phyloP scores from a whole-genome alignment of 37 sponge, comb jelly and placozoan species.

The Bolinopsis microptera region DNA sequence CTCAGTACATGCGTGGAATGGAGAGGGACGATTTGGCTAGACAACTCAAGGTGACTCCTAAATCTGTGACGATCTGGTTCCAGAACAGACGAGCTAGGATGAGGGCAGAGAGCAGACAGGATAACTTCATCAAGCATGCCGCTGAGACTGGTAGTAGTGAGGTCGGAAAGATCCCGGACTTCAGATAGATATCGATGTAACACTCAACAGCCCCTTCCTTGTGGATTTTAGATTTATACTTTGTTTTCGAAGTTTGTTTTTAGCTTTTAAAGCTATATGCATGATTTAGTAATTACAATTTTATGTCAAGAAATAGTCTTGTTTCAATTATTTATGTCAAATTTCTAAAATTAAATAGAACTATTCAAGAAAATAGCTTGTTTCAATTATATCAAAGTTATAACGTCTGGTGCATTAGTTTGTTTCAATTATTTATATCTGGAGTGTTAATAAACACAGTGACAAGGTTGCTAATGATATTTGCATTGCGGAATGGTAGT shows the following conservation, averaged over 20 bases:
- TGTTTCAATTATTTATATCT: too few species aligned
- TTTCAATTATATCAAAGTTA: too few species aligned
- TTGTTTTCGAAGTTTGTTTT: slow-evolving; percentile 28
- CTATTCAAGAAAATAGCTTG: too few species aligned
- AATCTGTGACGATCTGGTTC: slow-evolving; percentile 56
- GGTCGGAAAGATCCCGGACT: not conserved
- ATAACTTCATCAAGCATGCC: not conserved
- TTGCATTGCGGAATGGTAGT: too few species aligned
- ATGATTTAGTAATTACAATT: too few species aligned
- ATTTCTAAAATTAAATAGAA: too few species aligned
- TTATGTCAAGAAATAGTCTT: too few species aligned
- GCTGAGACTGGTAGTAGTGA: slow-evolving; percentile 7
- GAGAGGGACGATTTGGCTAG: slow-evolving; percentile 52
- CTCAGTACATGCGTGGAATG: not conserved
- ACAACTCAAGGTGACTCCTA: slow-evolving; percentile 41
- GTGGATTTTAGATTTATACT: not conserved
- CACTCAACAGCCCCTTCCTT: too few species aligned
- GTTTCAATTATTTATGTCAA: too few species aligned
- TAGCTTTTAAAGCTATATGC: not conserved
- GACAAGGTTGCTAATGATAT: too few species aligned
- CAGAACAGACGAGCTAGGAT: slow-evolving; percentile 58
- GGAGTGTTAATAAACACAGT: too few species aligned
- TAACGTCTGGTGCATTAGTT: too few species aligned
- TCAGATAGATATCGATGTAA: not conserved
- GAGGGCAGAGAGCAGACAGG: slow-evolving; percentile 13